Evolutionary conservation across 2,797 vertebrate species (phyloP), one percentile per base, ranked within the genome.

Genomic region (Eurystomus glaucurus): DNA sequence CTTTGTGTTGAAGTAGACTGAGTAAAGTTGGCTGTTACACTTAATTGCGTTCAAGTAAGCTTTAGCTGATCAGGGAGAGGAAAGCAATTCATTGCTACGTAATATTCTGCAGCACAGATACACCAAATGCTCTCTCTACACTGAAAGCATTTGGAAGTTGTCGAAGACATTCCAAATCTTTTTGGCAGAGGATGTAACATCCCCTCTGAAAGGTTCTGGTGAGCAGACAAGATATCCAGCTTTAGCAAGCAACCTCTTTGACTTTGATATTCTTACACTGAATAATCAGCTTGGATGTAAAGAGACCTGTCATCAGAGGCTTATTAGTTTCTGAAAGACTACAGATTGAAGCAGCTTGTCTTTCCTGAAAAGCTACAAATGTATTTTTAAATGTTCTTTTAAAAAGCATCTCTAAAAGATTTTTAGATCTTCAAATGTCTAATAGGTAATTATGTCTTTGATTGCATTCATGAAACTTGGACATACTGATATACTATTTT

Each of bases 211-310:
- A 39, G 41, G 8, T 57, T 55, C 58, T 74, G 31, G 57, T 74
- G 65, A 65, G 37, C 65, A 81, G 85, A 50, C 28, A 68, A 50
- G 85, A 78, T 88, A 80, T 1, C 37, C 76, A 83, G n/a, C 64
- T 94, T 94, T 88, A 93, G 71, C 17, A 74, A 72, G 66, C n/a
- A 77, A 22, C 22, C 25, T 76, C 43, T 87, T 69, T 79, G 77
- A 78, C 57, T 94, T 78, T 72, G 65, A 78, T 92, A 61, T 50
- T 88, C 74, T 90, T 82, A 50, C 1, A 80, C 43, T 41, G 64
- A 83, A 15, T 74, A 78, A 92, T 76, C 45, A 71, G 76, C 60
- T 78, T 93, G 88, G 22, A 57, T 92, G 41, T 86, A 46, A 83
- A 91, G 82, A 75, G 50, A 58, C 21, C 37, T 96, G 29, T 88